Evolutionary conservation across 2,888 invertebrate species (phyloP).

Genomic region (Onchidella celtica): DNA sequence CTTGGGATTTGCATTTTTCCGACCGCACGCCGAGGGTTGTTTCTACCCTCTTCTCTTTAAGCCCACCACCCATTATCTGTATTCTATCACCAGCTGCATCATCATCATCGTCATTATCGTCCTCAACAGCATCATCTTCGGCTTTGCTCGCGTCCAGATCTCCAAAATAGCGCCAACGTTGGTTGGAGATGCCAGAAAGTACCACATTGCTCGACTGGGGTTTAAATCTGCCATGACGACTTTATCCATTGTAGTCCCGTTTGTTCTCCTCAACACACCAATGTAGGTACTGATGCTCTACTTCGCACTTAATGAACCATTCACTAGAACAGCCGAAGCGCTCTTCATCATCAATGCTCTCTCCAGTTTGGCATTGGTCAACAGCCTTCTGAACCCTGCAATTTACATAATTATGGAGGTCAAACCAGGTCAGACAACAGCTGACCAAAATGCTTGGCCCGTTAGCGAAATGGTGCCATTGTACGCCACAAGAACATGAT

Average conservation of each 20-base stretch:
- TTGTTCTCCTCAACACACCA: neutral
- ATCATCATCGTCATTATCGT: neutral
- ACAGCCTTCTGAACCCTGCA: neutral
- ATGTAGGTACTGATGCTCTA: constrained; percentile 9
- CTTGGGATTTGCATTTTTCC: neutral
- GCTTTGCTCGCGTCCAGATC: neutral
- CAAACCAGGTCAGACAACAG: neutral
- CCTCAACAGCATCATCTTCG: neutral
- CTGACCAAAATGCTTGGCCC: neutral
- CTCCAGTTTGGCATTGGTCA: neutral
- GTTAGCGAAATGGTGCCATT: no score
- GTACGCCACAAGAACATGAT: no score
- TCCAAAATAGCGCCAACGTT: neutral
- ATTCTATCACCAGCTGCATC: neutral
- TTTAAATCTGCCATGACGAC: constrained; percentile 10
- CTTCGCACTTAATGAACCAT: neutral
- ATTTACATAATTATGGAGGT: constrained; percentile 21
- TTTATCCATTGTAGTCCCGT: neutral
- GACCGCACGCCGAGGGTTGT: constrained; percentile 4
- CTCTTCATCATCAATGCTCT: constrained; percentile 19
- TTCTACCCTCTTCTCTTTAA: constrained; percentile 6
- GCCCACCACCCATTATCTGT: constrained; percentile 1
- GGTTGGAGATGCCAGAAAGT: neutral
- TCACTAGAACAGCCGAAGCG: neutral
- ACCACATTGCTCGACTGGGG: neutral